These are phyloP conservation scores for Limnothrissa miodon DNA, from an alignment of 2,113 vertebrate species.

Conservation along the genomic window DNA sequence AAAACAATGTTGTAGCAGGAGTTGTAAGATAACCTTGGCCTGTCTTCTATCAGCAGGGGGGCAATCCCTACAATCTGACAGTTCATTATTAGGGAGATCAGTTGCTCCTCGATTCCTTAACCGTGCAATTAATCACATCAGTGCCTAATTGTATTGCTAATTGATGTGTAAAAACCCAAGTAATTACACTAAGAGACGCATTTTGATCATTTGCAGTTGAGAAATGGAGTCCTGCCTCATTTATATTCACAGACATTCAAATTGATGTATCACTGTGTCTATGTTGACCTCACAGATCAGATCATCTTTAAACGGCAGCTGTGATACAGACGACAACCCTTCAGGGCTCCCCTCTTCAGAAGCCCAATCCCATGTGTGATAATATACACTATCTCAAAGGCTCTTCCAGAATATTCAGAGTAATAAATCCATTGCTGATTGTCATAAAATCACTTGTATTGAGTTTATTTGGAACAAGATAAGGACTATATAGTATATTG, in stretches of 20 bases:
- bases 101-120: slow-evolving; percentile 57
- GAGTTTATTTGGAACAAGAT: too few relatives aligned
- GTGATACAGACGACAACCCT: not conserved
- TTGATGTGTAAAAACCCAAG: slow-evolving; percentile 75
- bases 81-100: slow-evolving; percentile 71
- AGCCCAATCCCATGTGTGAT: not conserved
- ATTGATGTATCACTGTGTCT: not conserved
- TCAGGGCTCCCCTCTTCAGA: not conserved
- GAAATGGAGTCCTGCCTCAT: slow-evolving; percentile 16
- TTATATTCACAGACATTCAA: slow-evolving; percentile 17
- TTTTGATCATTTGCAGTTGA: slow-evolving; percentile 48
- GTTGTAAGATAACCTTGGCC: slow-evolving; percentile 46
- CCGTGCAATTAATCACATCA: slow-evolving; percentile 72
- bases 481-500: too few relatives aligned
- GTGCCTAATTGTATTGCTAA: slow-evolving; percentile 74
- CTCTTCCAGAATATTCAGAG: too few relatives aligned
- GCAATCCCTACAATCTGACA: slow-evolving; percentile 64
- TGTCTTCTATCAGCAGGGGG: slow-evolving; percentile 60
- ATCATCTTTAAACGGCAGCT: slow-evolving; percentile 2
- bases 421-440: not conserved
- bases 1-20: slow-evolving; percentile 21
- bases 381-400: not conserved
- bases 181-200: slow-evolving; percentile 73
- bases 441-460: not conserved
- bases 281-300: not conserved